Evolutionary conservation across 2,888 invertebrate species (phyloP).

Genomic region (Mesorhabditis belari): DNA sequence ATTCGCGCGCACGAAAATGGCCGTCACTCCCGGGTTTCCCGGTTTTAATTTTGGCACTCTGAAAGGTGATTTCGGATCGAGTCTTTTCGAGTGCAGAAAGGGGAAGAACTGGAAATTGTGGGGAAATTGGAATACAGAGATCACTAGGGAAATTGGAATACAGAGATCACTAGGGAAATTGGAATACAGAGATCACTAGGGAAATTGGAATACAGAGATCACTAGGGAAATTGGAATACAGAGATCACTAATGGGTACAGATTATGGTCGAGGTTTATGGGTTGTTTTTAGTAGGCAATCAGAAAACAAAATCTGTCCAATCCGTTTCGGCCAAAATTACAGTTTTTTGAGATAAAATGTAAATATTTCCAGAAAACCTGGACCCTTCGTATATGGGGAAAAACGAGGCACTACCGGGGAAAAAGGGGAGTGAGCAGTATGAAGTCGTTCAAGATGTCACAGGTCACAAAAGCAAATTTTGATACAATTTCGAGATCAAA

Average conservation of each 20-base stretch:
- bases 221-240: too few relatives aligned
- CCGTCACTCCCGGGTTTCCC: slow-evolving; percentile 74
- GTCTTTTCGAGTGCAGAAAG: too few relatives aligned
- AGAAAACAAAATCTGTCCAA: background rate
- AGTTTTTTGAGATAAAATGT: background rate
- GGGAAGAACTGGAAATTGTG: too few relatives aligned
- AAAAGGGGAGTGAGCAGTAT: slow-evolving; percentile 27
- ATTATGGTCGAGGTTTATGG: too few relatives aligned
- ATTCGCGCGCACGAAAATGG: slow-evolving; percentile 37
- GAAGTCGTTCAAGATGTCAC: slow-evolving; percentile 58
- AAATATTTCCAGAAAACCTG: slow-evolving; percentile 27
- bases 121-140: too few relatives aligned
- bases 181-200: too few relatives aligned
- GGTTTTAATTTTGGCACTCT: slow-evolving; percentile 86
- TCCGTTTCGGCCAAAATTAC: background rate
- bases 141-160: too few relatives aligned
- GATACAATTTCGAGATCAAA: background rate
- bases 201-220: too few relatives aligned
- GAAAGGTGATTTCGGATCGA: slow-evolving; percentile 66
- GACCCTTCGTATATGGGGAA: slow-evolving; percentile 33
- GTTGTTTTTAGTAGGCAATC: background rate
- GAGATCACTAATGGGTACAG: too few relatives aligned
- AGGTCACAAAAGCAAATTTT: too few relatives aligned
- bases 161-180: too few relatives aligned
- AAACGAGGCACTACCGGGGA: slow-evolving; percentile 40